phyloP scores from a whole-genome alignment of 2,797 vertebrate species.

The Chiroxiphia lanceolata region DNA sequence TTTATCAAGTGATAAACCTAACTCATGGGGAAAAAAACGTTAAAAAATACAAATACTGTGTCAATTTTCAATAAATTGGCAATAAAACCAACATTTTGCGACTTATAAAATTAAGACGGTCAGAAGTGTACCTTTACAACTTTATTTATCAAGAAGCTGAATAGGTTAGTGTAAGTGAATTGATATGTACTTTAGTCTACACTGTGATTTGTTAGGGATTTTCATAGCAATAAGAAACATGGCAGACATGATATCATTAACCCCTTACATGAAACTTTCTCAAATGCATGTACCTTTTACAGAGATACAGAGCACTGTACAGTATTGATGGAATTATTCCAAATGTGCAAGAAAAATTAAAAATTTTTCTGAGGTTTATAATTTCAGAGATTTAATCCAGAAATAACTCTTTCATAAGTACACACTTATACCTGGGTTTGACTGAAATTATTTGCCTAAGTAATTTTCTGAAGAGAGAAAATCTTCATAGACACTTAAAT shows the following conservation, averaged over 20 bases:
- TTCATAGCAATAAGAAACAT: background rate
- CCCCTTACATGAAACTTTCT: background rate
- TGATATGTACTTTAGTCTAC: background rate
- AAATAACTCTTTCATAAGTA: background rate
- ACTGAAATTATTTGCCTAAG: background rate
- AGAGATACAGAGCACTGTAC: background rate
- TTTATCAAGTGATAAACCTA: background rate
- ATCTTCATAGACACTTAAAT: background rate
- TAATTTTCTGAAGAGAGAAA: background rate
- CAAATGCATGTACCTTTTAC: background rate
- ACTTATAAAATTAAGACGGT: background rate
- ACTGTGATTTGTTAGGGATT: background rate
- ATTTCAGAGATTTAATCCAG: background rate
- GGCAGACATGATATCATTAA: background rate
- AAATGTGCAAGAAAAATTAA: background rate
- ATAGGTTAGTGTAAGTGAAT: background rate
- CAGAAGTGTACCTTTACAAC: background rate
- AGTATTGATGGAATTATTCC: background rate
- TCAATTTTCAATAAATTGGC: background rate
- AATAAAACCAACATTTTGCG: background rate
- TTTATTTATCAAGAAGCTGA: background rate
- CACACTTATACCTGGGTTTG: background rate
- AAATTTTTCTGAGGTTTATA: background rate
- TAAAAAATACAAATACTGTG: background rate
- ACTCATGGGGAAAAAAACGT: background rate